phyloP scores from a whole-genome alignment of 2,113 vertebrate genomes.

The Suncus etruscus region DNA sequence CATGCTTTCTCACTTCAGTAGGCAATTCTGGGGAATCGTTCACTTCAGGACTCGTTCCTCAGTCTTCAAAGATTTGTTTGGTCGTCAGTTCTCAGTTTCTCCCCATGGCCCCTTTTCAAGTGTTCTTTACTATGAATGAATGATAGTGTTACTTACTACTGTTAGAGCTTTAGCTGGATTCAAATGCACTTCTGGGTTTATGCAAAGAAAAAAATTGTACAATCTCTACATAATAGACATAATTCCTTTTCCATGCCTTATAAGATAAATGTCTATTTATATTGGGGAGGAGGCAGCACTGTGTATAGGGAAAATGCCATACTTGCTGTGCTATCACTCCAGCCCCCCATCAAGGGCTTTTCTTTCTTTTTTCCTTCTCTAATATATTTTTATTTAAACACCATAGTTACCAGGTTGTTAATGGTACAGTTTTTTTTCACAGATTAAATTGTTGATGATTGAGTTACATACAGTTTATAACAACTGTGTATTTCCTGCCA shows the following conservation, averaged over 20 bases:
- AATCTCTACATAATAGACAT: background rate
- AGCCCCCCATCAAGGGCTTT: too few species aligned
- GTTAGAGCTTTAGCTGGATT: background rate
- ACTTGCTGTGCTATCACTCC: too few species aligned
- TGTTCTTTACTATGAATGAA: conserved; percentile 14
- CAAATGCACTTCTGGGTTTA: background rate
- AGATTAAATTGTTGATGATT: too few species aligned
- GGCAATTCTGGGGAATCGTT: background rate
- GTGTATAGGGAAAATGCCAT: too few species aligned
- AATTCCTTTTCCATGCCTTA: conserved; percentile 3
- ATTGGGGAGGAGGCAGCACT: too few species aligned
- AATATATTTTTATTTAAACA: too few species aligned
- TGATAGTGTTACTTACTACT: background rate
- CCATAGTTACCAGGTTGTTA: too few species aligned
- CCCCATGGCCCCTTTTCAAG: background rate
- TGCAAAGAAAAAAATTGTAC: background rate
- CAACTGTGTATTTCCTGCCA: too few species aligned
- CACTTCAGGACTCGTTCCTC: background rate
- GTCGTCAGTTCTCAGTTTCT: background rate
- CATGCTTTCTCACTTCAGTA: background rate
- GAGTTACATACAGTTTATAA: too few species aligned
- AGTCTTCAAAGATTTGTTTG: background rate
- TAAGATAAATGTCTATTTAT: background rate
- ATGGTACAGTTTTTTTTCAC: too few species aligned
- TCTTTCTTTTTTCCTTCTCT: too few species aligned